phyloP scores from a whole-genome alignment of 2,797 vertebrate genomes.

The Gouania willdenowi region DNA sequence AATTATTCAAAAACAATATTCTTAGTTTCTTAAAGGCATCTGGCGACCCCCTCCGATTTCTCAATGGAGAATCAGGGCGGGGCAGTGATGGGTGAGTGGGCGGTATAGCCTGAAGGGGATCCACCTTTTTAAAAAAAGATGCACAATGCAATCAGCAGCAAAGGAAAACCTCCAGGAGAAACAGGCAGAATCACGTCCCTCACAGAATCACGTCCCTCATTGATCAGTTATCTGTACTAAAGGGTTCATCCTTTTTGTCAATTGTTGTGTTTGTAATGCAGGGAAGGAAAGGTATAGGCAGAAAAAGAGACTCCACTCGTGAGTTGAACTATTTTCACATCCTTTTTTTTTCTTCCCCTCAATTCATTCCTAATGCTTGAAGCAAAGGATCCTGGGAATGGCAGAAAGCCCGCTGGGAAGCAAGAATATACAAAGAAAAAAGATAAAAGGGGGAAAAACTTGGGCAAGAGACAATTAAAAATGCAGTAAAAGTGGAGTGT shows the following conservation, averaged over 20 bases:
- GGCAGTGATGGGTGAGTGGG: constrained; percentile 43
- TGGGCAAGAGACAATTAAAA: constrained; percentile 45
- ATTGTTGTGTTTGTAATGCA: background rate
- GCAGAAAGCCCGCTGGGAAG: constrained; percentile 45
- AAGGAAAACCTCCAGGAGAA: constrained; percentile 49
- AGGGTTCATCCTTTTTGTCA: no score
- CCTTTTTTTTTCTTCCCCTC: constrained; percentile 10
- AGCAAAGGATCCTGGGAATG: constrained; percentile 51
- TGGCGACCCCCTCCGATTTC: no score
- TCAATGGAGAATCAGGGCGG: no score
- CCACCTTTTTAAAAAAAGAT: constrained; percentile 41
- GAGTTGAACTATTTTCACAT: constrained; percentile 38
- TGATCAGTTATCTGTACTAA: constrained; percentile 21
- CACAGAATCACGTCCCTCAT: constrained; percentile 26
- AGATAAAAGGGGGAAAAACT: constrained; percentile 4
- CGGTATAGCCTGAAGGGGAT: constrained; percentile 57
- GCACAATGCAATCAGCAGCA: constrained; percentile 26
- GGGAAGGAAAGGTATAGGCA: constrained; percentile 14
- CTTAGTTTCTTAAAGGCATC: no score
- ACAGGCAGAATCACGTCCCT: constrained; percentile 57
- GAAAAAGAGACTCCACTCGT: constrained; percentile 6
- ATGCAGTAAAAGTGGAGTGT: constrained; percentile 26
- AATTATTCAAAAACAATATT: no score
- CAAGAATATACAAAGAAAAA: constrained; percentile 22
- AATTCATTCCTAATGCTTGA: constrained; percentile 27